These are phyloP conservation scores for Corvus hawaiiensis DNA, from an alignment of 2,113 vertebrate genomes.

Conservation along the genomic window DNA sequence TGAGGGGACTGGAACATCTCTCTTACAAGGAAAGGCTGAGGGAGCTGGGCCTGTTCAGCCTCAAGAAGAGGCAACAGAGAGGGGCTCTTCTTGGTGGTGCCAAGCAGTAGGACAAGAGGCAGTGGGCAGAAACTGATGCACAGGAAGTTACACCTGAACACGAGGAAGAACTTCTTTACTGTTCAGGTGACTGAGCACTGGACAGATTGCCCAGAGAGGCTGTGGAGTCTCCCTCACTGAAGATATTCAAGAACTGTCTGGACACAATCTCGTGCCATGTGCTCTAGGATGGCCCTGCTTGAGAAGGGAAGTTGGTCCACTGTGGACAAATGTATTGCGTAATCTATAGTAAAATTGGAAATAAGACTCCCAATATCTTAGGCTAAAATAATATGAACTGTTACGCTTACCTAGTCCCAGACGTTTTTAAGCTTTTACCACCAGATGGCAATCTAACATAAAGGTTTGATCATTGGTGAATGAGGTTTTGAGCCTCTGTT, in stretches of 20 bases:
- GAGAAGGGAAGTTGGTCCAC: neutral
- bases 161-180: neutral
- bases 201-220: rapidly evolving
- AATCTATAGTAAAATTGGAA: neutral
- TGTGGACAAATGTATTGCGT: neutral
- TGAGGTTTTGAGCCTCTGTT: neutral
- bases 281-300: neutral
- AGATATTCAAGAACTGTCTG: neutral
- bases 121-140: neutral
- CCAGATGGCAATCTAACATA: slow-evolving; percentile 64
- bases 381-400: neutral
- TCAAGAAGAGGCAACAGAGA: neutral
- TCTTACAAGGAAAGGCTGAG: neutral
- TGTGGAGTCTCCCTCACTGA: neutral
- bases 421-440: neutral
- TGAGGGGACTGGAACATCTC: neutral
- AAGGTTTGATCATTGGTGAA: neutral
- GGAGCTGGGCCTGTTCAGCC: neutral
- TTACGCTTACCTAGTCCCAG: neutral
- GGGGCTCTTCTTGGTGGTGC: neutral
- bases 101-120: neutral
- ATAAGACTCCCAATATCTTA: neutral
- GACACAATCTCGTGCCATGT: neutral
- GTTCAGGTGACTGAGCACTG: neutral
- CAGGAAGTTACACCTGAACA: neutral